Conservation (phyloP, 2,113 vertebrate species). For the Turnix velox region DNA sequence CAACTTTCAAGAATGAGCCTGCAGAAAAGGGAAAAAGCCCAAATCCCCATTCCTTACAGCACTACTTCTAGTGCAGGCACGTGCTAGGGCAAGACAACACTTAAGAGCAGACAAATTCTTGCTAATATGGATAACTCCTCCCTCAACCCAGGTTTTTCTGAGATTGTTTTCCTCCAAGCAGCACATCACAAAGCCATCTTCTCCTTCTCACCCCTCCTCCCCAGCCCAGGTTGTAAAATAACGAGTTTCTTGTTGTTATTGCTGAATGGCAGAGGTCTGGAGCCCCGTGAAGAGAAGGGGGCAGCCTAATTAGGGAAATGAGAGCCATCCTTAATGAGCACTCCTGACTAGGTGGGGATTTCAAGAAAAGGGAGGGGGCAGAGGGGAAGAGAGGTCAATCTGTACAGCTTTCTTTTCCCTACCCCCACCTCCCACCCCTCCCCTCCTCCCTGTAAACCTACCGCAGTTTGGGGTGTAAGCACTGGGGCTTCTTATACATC, state of each 20-base stretch:
- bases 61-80: background rate
- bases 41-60: background rate
- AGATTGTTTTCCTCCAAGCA: constrained; percentile 29
- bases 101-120: background rate
- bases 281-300: constrained; percentile 42
- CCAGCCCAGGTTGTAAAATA: constrained; percentile 49
- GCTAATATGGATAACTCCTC: background rate
- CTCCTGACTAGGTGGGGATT: constrained; percentile 53
- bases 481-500: background rate
- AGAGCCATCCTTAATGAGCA: constrained; percentile 79
- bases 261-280: constrained; percentile 45
- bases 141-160: background rate
- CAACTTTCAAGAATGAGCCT: constrained; percentile 2
- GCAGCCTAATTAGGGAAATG: constrained; percentile 80
- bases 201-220: background rate
- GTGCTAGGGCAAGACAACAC: background rate
- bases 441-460: constrained; percentile 77
- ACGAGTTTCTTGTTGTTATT: constrained; percentile 56
- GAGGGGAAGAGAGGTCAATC: constrained; percentile 36
- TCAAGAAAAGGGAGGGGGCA: constrained; percentile 72
- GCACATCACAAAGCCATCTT: constrained; percentile 45
- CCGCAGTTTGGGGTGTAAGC: constrained; percentile 71
- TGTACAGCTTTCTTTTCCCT: constrained; percentile 26
- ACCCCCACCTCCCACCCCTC: constrained; percentile 63
- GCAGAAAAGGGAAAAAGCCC: background rate